Percentiles rank a stretch among this genome's conserved stretches.
Evolutionary conservation across 2,113 vertebrate species (phyloP).

Genomic region (Saguinus imperator): DNA sequence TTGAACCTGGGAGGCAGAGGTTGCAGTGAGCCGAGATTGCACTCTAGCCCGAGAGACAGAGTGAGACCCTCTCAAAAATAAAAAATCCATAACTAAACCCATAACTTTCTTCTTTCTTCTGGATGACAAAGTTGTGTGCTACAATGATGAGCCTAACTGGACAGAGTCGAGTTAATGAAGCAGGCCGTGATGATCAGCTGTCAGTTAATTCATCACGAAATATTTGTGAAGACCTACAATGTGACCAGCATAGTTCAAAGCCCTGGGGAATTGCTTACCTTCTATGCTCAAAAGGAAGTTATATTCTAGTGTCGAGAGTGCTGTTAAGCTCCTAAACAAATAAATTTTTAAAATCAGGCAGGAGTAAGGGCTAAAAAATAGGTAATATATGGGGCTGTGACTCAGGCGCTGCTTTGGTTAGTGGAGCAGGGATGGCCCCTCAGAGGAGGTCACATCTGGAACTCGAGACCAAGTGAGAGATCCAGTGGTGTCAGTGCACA

Average conservation of each 20-base stretch:
- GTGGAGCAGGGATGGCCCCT: background rate
- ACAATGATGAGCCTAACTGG: background rate
- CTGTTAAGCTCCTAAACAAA: background rate
- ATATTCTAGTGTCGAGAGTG: background rate
- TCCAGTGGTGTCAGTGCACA: background rate
- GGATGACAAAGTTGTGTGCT: background rate
- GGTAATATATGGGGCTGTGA: background rate
- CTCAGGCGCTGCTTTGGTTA: accelerated
- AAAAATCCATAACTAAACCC: no score
- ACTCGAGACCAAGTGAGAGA: background rate
- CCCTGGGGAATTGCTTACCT: background rate
- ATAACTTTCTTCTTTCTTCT: background rate
- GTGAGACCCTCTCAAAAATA: no score
- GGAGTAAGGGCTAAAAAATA: background rate
- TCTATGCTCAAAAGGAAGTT: background rate
- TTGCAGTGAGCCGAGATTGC: no score
- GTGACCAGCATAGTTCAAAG: background rate
- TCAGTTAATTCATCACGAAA: background rate
- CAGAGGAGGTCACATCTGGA: background rate
- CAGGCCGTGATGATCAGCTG: no score
- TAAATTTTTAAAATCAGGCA: background rate
- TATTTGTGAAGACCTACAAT: background rate
- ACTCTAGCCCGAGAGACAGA: no score
- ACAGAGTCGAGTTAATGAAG: background rate
- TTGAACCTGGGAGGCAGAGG: no score